phyloP scores from a whole-genome alignment of 2,113 vertebrate genomes.

The Hirundichthys speculiger region DNA sequence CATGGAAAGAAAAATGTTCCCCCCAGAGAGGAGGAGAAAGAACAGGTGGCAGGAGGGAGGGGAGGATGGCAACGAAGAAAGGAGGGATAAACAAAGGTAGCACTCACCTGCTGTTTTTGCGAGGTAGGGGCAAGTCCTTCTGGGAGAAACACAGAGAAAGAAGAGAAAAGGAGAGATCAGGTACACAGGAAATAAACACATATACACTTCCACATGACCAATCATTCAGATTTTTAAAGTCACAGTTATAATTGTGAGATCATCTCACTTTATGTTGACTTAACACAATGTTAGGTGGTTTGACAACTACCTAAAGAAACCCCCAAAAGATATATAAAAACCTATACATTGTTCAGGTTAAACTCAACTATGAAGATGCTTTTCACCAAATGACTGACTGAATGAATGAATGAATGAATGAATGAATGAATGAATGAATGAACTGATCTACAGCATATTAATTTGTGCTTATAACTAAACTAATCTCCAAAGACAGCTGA shows the following conservation, averaged over 20 bases:
- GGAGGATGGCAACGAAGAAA: neutral
- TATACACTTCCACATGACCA: neutral
- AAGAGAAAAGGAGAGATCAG: constrained; percentile 52
- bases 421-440: too few relatives aligned
- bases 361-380: too few relatives aligned
- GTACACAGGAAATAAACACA: constrained; percentile 27
- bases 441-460: too few relatives aligned
- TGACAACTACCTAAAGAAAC: too few relatives aligned
- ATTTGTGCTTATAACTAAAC: too few relatives aligned
- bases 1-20: neutral
- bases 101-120: constrained; percentile 85
- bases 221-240: neutral
- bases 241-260: too few relatives aligned
- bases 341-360: too few relatives aligned
- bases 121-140: constrained; percentile 84
- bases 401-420: too few relatives aligned
- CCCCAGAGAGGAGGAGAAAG: constrained; percentile 5
- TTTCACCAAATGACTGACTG: too few relatives aligned
- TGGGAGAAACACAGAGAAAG: constrained; percentile 63
- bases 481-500: too few relatives aligned
- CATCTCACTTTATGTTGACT: neutral
- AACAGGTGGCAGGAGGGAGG: neutral
- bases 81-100: constrained; percentile 8
- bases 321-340: too few relatives aligned
- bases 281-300: neutral